Conservation (phyloP, 2,888 invertebrate species). For the Tenthredo amoena region DNA sequence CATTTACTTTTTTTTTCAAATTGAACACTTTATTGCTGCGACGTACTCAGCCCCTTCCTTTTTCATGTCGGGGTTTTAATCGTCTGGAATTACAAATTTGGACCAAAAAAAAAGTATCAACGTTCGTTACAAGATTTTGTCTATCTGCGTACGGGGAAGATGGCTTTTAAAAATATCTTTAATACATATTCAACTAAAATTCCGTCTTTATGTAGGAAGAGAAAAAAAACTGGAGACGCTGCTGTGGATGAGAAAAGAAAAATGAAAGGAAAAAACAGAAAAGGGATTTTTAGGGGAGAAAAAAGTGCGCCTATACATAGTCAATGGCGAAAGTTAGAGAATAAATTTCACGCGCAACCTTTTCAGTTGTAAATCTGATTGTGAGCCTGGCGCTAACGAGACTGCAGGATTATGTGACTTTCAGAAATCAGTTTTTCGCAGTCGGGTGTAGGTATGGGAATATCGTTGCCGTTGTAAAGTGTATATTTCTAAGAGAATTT, state of each 20-base stretch:
- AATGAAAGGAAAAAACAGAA: not conserved
- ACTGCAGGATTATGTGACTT: slow-evolving; percentile 23
- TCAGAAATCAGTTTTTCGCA: slow-evolving; percentile 34
- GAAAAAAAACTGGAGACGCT: not conserved
- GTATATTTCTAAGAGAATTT: not conserved
- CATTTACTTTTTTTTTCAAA: not conserved
- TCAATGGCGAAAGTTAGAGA: slow-evolving; percentile 38
- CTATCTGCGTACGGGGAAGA: not conserved
- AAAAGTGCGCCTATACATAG: not conserved
- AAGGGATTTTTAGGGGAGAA: not conserved
- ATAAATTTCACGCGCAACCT: slow-evolving; percentile 28
- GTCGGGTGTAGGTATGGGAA: not conserved
- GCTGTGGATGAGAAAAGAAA: not conserved
- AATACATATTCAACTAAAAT: not conserved
- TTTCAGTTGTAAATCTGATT: slow-evolving; percentile 45
- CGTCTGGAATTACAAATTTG: not conserved
- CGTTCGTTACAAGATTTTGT: not conserved
- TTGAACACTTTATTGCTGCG: slow-evolving; percentile 1
- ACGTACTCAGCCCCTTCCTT: not conserved
- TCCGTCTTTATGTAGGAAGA: not conserved
- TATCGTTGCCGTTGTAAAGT: not conserved
- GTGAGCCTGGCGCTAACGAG: slow-evolving; percentile 34
- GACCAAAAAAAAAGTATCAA: not conserved
- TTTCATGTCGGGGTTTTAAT: not conserved
- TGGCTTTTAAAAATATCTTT: not conserved